Evolutionary conservation across 2,113 vertebrate genomes (phyloP).

Genomic region (Scophthalmus maximus): DNA sequence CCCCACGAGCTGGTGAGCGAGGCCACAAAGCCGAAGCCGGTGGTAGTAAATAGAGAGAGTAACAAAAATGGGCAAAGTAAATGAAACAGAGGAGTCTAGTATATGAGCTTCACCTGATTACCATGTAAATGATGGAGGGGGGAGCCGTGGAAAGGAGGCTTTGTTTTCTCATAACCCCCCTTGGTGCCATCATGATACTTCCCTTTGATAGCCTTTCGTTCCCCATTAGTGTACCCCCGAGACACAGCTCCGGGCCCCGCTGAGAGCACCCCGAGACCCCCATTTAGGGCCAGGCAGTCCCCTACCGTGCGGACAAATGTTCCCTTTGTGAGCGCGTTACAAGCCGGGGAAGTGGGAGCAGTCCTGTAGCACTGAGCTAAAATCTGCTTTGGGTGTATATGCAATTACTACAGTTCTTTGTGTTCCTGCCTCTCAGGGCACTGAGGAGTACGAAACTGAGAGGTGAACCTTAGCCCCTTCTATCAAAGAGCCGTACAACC

Average conservation of each 20-base stretch:
- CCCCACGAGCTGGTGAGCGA: constrained; percentile 2
- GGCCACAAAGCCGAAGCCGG: constrained; percentile 33
- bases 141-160: constrained; percentile 67
- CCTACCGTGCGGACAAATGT: constrained; percentile 82
- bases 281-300: constrained; percentile 74
- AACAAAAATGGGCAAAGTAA: constrained; percentile 66
- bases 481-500: constrained; percentile 59
- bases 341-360: constrained; percentile 78
- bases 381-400: constrained; percentile 72
- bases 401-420: constrained; percentile 74
- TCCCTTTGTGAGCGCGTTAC: constrained; percentile 75
- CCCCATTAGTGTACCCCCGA: constrained; percentile 81
- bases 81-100: constrained; percentile 75
- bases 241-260: constrained; percentile 70
- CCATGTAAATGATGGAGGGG: constrained; percentile 80
- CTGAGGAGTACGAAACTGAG: constrained; percentile 66
- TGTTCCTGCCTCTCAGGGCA: constrained; percentile 60
- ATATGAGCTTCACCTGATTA: constrained; percentile 78
- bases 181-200: constrained; percentile 82
- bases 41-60: constrained; percentile 51
- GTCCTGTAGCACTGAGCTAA: constrained; percentile 67
- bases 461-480: constrained; percentile 69
- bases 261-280: constrained; percentile 77
- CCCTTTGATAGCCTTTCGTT: constrained; percentile 83
- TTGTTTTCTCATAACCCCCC: constrained; percentile 82